Base-by-base conservation (phyloP, 2,888 invertebrate genomes). In the Bibio marci region DNA sequence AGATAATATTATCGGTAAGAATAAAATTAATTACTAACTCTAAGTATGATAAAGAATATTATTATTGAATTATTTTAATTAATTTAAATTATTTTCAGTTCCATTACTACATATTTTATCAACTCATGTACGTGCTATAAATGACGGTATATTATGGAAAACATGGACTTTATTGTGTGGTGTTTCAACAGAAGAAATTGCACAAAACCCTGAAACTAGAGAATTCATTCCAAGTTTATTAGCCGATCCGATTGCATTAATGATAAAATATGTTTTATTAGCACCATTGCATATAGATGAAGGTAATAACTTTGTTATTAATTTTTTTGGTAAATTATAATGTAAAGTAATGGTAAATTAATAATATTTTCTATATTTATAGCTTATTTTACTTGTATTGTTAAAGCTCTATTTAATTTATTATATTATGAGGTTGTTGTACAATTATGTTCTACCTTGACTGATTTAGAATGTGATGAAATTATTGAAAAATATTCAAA, bases 301-400 rank as follows among this genome's bases (percentile, higher is more conserved):
- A 67, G 81, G 91, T 90, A 57, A 67, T 7, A 31, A n/a, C n/a
- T n/a, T 28, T 32, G 26, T 39, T 22, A 12, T 5, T 12, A 36
- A 10, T 41, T 30, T 3, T 19, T 13, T 28, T 30, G 18, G 19
- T 28, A 7, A 31, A 12, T n/a, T 18, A 28, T n/a, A 35, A 35
- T 28, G 11, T 25, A 30, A 3, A 35, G 19, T 30, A 17, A 26
- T 36, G 27, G 25, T 19, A n/a, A n/a, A n/a, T n/a, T n/a, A n/a
- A n/a, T n/a, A n/a, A n/a, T n/a, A n/a, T n/a, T n/a, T n/a, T n/a
- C n/a, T n/a, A n/a, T n/a, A n/a, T 41, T 65, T 66, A 2, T 69
- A 90, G 91, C 80, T 38, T 88, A 88, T 58, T 91, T 85, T 64
- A 81, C 81, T 2, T 80, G 81, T 55, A 76, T 91, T 51, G 83